Conservation (phyloP, 92 coral and sea anemone species). For the Porites cylindrica region DNA sequence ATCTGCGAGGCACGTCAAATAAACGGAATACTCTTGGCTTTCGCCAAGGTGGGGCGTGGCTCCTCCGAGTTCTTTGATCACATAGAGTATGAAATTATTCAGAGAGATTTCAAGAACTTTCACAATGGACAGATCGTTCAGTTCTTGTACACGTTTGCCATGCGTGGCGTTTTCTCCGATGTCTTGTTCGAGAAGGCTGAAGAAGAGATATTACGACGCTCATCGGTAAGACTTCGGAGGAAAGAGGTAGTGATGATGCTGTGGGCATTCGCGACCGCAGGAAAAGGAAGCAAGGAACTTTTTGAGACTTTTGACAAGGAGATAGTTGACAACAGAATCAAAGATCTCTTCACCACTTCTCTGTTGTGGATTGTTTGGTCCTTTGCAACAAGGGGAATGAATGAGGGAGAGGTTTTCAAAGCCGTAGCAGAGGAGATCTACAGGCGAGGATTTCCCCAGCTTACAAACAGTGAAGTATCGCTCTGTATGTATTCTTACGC, state of each 20-base stretch:
- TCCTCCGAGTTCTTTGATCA: conserved; percentile 2
- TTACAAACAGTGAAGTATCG: conserved; percentile 12
- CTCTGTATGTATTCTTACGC: conserved; percentile 40
- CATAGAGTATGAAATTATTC: conserved; percentile 22
- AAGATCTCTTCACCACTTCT: not conserved
- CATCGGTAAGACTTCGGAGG: not conserved
- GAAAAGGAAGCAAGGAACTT: conserved; percentile 23
- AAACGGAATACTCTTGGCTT: conserved; percentile 17
- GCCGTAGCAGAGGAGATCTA: not conserved
- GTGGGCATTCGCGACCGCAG: conserved; percentile 37
- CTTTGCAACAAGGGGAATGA: conserved; percentile 28
- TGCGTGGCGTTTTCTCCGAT: conserved; percentile 3
- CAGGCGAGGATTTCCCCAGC: conserved; percentile 16
- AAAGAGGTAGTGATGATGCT: conserved; percentile 10
- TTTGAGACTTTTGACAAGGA: conserved; percentile 21
- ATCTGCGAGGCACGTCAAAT: conserved; percentile 30
- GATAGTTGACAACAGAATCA: not conserved
- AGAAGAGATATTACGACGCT: conserved; percentile 19
- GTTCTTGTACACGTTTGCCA: conserved; percentile 22
- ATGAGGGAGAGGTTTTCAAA: not conserved
- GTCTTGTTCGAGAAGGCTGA: conserved; percentile 2
- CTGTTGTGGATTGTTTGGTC: conserved; percentile 41
- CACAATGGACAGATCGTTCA: conserved; percentile 31
- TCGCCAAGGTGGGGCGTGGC: conserved; percentile 23
- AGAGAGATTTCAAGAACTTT: not conserved